These are phyloP conservation scores for Spinus olivaceus DNA, from an alignment of 2,797 vertebrate genomes.

Conservation along the genomic window DNA sequence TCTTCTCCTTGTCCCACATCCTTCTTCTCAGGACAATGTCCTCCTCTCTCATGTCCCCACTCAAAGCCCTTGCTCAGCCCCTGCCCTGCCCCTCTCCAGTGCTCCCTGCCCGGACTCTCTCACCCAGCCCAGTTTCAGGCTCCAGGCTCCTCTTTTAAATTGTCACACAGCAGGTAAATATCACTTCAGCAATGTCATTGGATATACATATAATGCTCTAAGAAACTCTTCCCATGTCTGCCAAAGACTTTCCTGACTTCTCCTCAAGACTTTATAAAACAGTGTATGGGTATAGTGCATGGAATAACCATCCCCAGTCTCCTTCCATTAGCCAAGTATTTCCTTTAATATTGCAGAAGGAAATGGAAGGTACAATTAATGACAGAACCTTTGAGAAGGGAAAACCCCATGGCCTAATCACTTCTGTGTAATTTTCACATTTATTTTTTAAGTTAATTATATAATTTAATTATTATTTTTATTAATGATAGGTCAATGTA, in stretches of 20 bases:
- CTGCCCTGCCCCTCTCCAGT: background rate
- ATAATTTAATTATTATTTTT: background rate
- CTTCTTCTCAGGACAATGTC: background rate
- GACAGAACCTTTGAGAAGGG: background rate
- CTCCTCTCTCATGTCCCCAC: background rate
- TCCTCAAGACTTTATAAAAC: background rate
- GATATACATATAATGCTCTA: background rate
- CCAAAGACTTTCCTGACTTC: background rate
- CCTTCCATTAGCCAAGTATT: background rate
- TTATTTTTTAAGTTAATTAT: background rate
- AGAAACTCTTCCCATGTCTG: background rate
- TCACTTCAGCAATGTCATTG: background rate
- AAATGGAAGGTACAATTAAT: background rate
- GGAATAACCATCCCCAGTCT: background rate
- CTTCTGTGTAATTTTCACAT: background rate
- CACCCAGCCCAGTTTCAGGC: background rate
- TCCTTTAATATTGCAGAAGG: background rate
- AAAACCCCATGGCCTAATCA: background rate
- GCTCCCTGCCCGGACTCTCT: background rate
- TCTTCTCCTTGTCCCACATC: background rate
- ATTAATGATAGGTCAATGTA: background rate
- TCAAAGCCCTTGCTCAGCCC: background rate
- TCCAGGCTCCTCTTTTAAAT: background rate
- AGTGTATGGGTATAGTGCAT: too few relatives aligned
- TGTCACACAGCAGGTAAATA: background rate